These are phyloP conservation scores for Kryphioiulus occultus DNA, from an alignment of 2,888 invertebrate species.

Conservation along the genomic window DNA sequence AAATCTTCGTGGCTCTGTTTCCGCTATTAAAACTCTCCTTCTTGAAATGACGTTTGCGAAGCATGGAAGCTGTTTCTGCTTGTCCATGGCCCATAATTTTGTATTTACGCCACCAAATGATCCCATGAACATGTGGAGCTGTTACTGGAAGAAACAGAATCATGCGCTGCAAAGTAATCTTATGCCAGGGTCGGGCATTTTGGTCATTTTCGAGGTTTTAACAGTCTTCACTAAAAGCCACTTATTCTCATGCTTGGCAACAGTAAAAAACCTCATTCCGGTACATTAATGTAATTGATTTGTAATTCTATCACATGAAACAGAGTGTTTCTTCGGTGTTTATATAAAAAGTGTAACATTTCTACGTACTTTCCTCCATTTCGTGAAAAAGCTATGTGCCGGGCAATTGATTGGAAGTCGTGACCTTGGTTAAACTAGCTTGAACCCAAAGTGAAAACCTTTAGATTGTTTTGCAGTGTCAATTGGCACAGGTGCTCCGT, in stretches of 20 bases:
- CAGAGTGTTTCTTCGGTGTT: not conserved
- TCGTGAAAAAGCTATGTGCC: not conserved
- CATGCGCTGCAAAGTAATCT: not conserved
- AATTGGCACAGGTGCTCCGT: not conserved
- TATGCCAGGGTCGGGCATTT: not conserved
- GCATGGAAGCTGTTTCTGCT: not conserved
- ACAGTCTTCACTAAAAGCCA: conserved; percentile 24
- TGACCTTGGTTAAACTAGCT: not conserved
- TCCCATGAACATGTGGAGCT: not conserved
- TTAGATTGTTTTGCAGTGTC: not conserved
- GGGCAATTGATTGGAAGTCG: not conserved
- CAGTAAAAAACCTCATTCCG: conserved; percentile 20
- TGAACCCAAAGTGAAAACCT: not conserved
- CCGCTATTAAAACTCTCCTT: not conserved
- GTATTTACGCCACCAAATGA: conserved; percentile 15
- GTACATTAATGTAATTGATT: conserved; percentile 31
- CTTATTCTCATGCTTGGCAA: conserved; percentile 16
- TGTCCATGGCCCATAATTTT: not conserved
- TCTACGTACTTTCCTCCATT: not conserved
- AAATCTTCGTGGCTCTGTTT: not conserved
- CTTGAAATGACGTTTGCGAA: not conserved
- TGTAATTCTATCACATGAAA: not conserved
- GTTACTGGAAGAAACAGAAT: not conserved
- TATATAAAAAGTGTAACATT: not conserved
- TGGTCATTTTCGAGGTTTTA: conserved; percentile 20